Evolutionary conservation across 30 jellyfish, hydroid and myxozoan species (phyloP), one percentile per base, ranked within the genome.

Genomic region (Hydra vulgaris): DNA sequence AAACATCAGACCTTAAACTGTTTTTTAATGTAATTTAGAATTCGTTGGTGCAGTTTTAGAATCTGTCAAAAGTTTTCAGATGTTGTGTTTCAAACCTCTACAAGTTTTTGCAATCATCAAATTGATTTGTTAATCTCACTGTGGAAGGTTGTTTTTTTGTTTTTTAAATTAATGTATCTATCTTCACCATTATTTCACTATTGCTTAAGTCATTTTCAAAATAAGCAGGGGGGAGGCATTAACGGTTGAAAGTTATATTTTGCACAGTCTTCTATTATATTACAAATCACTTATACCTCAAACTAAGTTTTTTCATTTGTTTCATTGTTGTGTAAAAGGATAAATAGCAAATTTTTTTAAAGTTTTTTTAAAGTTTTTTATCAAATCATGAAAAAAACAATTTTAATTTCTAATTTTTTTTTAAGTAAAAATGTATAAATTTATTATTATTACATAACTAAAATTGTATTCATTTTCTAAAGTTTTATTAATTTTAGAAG

Each of bases 401-500:
- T n/a, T n/a, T n/a, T n/a, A n/a, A n/a, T n/a, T n/a, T n/a, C n/a
- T 12, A 40, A 40, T 3, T 40, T 40, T 5, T 40, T 40, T 40
- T 40, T 3, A 12, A 40, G 61, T 40, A 12, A 3, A 3, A 3
- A 40, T 40, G 61, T 3, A 12, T 3, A 3, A 40, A 40, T 40
- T 3, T 40, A 3, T 12, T 40, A 3, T 40, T 40, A 12, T 40
- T 40, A 40, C 61, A 40, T 3, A 40, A n/a, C n/a, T n/a, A n/a
- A n/a, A n/a, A n/a, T n/a, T n/a, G n/a, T 40, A 40, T 3, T 5
- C 61, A 3, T 40, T 40, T 40, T 40, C 12, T 5, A 40, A 3
- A 40, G 61, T 40, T 3, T 40, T 5, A 40, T 40, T 3, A 40
- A 40, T 12, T 74, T 74, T 71, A 84, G 93, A 72, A 66, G 27